phyloP scores from a whole-genome alignment of 2,113 vertebrate genomes.

The Cichladusa arquata region DNA sequence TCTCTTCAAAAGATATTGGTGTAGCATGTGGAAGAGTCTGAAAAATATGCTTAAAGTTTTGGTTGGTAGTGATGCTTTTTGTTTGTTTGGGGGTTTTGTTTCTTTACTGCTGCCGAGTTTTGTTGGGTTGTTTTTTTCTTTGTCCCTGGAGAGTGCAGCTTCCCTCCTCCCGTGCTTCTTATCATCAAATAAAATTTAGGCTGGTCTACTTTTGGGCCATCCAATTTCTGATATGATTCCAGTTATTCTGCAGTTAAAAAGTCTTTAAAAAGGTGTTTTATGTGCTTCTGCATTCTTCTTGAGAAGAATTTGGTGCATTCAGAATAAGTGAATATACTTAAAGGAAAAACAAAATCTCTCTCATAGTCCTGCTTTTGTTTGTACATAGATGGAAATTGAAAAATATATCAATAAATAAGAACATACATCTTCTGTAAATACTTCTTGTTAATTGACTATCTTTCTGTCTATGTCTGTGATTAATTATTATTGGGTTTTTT shows the following conservation, averaged over 20 bases:
- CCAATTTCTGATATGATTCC: background rate
- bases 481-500: background rate
- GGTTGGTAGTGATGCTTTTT: accelerated
- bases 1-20: conserved; percentile 39
- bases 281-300: background rate
- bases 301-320: background rate
- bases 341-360: background rate
- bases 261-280: background rate
- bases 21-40: background rate
- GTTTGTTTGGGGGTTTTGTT: background rate
- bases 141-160: background rate
- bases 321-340: background rate
- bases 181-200: background rate
- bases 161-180: background rate
- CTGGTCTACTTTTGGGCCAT: background rate
- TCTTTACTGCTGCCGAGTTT: background rate
- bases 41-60: conserved; percentile 16
- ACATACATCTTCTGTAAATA: background rate
- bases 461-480: background rate
- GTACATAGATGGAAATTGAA: background rate
- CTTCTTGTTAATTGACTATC: background rate
- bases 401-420: background rate
- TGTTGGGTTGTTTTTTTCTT: background rate
- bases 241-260: background rate
- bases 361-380: background rate